Percentiles rank a stretch among this genome's conserved stretches.
Evolutionary conservation across 2,888 invertebrate species (phyloP).

Genomic region (Dolichomitus sp.): DNA sequence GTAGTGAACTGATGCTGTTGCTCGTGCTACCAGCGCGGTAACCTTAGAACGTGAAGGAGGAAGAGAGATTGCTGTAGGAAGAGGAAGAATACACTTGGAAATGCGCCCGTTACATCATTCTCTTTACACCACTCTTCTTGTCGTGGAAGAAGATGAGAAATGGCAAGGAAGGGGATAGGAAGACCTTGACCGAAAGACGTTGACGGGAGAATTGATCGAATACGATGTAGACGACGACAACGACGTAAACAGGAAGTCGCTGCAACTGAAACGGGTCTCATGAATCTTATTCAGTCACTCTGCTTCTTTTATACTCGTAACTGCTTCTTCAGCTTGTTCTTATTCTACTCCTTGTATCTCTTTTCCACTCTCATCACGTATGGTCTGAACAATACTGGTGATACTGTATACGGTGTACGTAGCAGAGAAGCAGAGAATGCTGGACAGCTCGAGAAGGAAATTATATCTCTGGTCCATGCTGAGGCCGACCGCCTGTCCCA

Average conservation of each 20-base stretch:
- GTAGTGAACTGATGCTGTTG: constrained; percentile 31
- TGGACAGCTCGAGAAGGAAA: constrained; percentile 56
- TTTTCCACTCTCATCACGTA: constrained; percentile 42
- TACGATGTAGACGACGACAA: constrained; percentile 32
- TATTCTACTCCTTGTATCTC: constrained; percentile 36
- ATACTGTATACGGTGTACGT: not conserved
- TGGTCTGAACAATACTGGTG: constrained; percentile 10
- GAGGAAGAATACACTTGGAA: constrained; percentile 65
- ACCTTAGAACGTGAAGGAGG: constrained; percentile 19
- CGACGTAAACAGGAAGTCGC: constrained; percentile 52
- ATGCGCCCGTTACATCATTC: constrained; percentile 62
- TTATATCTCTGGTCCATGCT: constrained; percentile 69
- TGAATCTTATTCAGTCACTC: constrained; percentile 40
- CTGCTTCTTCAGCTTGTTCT: constrained; percentile 24
- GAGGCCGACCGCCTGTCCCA: constrained; percentile 58
- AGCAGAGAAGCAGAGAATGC: constrained; percentile 19
- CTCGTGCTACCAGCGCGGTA: constrained; percentile 3
- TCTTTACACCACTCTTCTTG: constrained; percentile 24
- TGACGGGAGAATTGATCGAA: constrained; percentile 55
- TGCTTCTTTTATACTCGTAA: constrained; percentile 15
- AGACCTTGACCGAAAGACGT: constrained; percentile 69
- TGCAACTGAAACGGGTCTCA: constrained; percentile 17
- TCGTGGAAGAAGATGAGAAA: constrained; percentile 50
- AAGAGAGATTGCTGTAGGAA: constrained; percentile 53
- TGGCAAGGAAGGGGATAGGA: constrained; percentile 16